phyloP scores from a whole-genome alignment of 1,140 invertebrate species.

The Drepana arcuata region DNA sequence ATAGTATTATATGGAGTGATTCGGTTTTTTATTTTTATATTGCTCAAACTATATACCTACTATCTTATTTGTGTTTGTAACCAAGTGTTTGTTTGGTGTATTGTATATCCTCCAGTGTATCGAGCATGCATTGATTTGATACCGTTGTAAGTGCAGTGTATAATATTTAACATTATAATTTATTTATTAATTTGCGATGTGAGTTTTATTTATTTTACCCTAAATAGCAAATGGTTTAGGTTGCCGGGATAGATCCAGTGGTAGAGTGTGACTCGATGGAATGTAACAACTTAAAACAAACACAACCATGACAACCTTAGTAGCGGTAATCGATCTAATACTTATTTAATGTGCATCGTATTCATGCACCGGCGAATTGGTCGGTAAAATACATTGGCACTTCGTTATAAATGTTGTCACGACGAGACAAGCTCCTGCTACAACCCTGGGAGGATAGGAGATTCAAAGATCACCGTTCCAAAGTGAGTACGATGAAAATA shows the following conservation, averaged over 20 bases:
- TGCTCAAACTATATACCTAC: conserved; percentile 63
- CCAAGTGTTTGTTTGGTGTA: conserved; percentile 56
- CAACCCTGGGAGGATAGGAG: conserved; percentile 67
- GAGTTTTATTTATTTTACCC: neutral
- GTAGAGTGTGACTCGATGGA: no score
- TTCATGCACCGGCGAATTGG: no score
- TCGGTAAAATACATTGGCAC: no score
- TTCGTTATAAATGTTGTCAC: conserved; percentile 69
- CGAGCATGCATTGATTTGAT: conserved; percentile 54
- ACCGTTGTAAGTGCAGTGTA: conserved; percentile 62
- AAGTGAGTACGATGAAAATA: no score
- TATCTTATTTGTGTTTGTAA: conserved; percentile 48
- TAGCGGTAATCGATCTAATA: no score
- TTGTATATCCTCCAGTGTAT: conserved; percentile 58
- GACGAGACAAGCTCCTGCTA: conserved; percentile 65
- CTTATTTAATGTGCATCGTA: no score
- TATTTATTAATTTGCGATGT: conserved; percentile 69
- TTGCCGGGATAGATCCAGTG: no score
- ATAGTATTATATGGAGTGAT: conserved; percentile 41
- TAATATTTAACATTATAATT: conserved; percentile 70
- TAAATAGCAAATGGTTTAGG: no score
- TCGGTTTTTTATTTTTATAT: conserved; percentile 66
- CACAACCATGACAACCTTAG: no score
- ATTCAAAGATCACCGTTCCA: conserved; percentile 67
- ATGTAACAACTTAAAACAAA: no score